Percentiles rank a stretch among this genome's conserved stretches.
Conservation (phyloP, 2,888 invertebrate genomes). For the Caenorhabditis sp. region DNA sequence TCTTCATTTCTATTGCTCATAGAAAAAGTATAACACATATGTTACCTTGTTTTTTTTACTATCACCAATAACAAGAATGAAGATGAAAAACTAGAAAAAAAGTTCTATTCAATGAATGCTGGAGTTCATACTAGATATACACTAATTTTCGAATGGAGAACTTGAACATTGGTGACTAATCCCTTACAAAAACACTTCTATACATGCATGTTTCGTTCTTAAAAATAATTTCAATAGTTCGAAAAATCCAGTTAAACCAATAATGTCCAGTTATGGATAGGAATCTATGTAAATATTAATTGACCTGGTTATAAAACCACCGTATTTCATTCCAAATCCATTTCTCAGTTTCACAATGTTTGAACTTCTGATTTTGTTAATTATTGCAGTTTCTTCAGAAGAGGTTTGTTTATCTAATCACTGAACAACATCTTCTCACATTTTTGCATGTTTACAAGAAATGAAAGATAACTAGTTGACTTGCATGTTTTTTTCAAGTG, state of each 20-base stretch:
- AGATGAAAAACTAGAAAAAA: no score
- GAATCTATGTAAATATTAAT: constrained; percentile 25
- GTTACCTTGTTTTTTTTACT: no score
- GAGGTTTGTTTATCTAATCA: constrained; percentile 29
- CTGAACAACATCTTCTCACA: constrained; percentile 31
- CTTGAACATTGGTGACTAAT: constrained; percentile 36
- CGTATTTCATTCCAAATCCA: background rate
- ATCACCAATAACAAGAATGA: no score
- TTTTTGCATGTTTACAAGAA: constrained; percentile 14
- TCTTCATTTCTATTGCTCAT: no score
- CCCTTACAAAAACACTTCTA: no score
- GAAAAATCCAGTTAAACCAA: constrained; percentile 15
- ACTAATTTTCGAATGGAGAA: background rate
- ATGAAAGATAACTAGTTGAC: constrained; percentile 25
- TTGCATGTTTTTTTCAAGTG: constrained; percentile 28
- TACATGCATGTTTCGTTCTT: background rate
- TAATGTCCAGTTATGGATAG: constrained; percentile 9
- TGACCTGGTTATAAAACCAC: constrained; percentile 34
- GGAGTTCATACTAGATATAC: background rate
- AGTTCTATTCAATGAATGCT: no score
- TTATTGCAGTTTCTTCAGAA: constrained; percentile 8
- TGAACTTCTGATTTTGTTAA: background rate
- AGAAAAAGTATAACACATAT: no score
- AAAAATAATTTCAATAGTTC: constrained; percentile 16
- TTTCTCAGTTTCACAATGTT: constrained; percentile 2